Evolutionary conservation across 2,888 invertebrate species (phyloP).

Genomic region (Spilosoma lubricipeda): DNA sequence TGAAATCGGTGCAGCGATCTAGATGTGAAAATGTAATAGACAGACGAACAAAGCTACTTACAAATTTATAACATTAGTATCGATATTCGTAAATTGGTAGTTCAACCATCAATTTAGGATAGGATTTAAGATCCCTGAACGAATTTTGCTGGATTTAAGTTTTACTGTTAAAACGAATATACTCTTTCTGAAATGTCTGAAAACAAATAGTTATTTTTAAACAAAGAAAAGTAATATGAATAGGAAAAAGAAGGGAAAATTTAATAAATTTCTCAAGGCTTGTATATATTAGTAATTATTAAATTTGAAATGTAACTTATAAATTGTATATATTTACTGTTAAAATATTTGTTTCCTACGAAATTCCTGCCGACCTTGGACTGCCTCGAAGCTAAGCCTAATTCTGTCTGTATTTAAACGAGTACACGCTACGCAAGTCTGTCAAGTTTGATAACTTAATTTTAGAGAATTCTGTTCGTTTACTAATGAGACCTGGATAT

Average conservation of each 20-base stretch:
- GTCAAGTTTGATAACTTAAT: background rate
- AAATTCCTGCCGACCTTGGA: background rate
- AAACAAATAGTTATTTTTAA: background rate
- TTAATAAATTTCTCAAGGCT: background rate
- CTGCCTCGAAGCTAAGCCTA: background rate
- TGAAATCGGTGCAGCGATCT: no score
- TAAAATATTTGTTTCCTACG: background rate
- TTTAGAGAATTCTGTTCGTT: slow-evolving; percentile 10
- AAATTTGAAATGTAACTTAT: background rate
- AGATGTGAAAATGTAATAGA: no score
- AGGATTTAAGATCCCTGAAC: background rate
- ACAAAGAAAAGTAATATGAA: background rate
- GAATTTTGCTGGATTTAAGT: background rate
- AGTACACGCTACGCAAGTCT: background rate
- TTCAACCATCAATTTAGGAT: no score
- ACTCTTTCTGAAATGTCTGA: background rate
- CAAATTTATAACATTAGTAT: no score
- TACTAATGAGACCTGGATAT: slow-evolving; percentile 34
- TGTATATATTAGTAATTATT: background rate
- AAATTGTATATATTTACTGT: background rate
- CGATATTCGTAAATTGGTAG: background rate
- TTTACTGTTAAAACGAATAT: background rate
- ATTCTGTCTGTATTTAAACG: background rate
- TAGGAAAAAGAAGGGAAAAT: background rate
- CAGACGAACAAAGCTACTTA: no score